Base-by-base conservation (phyloP, 1,140 invertebrate genomes). In the Copidosoma floridanum region DNA sequence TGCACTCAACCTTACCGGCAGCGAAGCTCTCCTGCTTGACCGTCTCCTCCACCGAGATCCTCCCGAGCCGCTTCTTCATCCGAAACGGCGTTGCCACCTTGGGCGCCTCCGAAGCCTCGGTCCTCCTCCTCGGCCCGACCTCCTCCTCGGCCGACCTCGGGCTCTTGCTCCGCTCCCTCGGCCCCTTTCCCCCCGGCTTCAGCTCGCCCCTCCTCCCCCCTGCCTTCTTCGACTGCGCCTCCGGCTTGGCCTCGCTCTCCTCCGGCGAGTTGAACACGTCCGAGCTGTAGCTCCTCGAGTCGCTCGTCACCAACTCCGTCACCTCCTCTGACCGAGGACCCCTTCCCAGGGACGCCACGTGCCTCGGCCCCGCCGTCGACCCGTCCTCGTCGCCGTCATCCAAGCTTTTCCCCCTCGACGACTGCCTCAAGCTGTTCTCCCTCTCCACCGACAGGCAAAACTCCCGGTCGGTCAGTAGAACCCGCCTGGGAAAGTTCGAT, bases 1-100 rank as follows among this genome's bases (percentile, higher is more conserved):
- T 75, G 66, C 73, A 78, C 67, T 43, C 41, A 11, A 53, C 40
- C 18, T 76, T 72, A 61, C 78, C 79, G 24, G 77, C 64, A 48
- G 73, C 74, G 69, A 80, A 81, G 59, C 70, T 80, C 58, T 81
- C 78, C 12, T 75, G 75, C 35, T 78, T 78, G 54, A 78, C 68
- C 11, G 69, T 68, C 20, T 80, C 75, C 55, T 78, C 79, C 29
- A 76, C 74, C 3, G 75, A 81, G 43, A 81, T 76, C 57, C 72
- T 70, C 0, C 73, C 76, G 27, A 81, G 69, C 38, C 77, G 68
- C 53, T 78, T 80, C 54, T 80, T 79, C 54, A 75, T 70, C 48
- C 74, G 71, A 44, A 80, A 79, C 2, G 79, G 73, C 12, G 75
- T 76, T 29, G 77, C 71, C 26, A 73, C 71, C 3, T 78, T 75